Percentiles rank a stretch among this genome's conserved stretches.
Evolutionary conservation across 2,113 vertebrate species (phyloP).

Genomic region (Willisornis vidua): DNA sequence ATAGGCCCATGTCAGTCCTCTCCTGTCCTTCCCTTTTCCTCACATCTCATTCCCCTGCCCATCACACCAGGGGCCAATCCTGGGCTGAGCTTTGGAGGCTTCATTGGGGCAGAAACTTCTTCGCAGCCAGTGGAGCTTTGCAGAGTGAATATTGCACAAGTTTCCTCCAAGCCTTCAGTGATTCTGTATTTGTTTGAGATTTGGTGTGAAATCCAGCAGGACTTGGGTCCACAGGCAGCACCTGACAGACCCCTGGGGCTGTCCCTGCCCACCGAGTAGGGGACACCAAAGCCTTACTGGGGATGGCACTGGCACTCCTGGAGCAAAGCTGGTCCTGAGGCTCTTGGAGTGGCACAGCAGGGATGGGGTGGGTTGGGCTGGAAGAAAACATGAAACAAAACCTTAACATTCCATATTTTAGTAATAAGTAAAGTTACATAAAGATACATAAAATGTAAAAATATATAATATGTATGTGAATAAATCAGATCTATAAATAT

Average conservation of each 20-base stretch:
- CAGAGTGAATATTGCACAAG: accelerated
- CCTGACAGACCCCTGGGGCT: neutral
- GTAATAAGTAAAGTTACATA: neutral
- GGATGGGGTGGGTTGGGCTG: accelerated
- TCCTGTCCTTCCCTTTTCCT: neutral
- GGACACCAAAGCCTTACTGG: accelerated
- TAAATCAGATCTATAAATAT: neutral
- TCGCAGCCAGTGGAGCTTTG: neutral
- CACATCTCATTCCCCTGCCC: neutral
- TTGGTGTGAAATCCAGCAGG: neutral
- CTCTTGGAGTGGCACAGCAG: neutral
- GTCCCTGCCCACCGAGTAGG: accelerated
- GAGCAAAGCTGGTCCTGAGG: neutral
- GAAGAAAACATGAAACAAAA: neutral
- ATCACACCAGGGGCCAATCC: neutral
- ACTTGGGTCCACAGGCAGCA: accelerated
- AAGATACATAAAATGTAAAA: neutral
- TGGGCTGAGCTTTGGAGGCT: neutral
- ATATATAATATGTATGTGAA: neutral
- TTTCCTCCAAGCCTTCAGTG: neutral
- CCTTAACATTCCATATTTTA: neutral
- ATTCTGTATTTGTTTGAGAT: neutral
- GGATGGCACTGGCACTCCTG: accelerated
- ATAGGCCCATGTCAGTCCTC: accelerated
- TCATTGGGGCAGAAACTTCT: neutral